A percentile compares a stretch with the other conserved stretches of the same genome.
These are phyloP conservation scores for Nannoperca australis DNA, from an alignment of 2,797 vertebrate species.

Conservation along the genomic window DNA sequence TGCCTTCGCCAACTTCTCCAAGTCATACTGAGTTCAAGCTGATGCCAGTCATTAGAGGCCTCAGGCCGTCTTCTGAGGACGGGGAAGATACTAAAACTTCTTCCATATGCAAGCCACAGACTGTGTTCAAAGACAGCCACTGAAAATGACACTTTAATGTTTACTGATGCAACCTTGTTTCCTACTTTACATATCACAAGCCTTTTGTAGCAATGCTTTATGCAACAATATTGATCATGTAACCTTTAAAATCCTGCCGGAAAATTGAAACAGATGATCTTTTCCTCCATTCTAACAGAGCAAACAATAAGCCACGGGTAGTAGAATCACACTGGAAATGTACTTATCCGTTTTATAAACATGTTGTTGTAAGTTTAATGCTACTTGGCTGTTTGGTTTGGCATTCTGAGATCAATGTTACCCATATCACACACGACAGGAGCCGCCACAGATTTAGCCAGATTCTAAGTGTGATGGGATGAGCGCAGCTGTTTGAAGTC, in stretches of 20 bases:
- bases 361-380: not conserved
- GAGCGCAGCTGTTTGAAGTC: conserved; percentile 46
- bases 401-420: conserved; percentile 26
- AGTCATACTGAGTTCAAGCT: conserved; percentile 55
- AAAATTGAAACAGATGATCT: conserved; percentile 3
- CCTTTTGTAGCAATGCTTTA: conserved; percentile 21
- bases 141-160: conserved; percentile 34
- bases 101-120: conserved; percentile 33
- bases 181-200: conserved; percentile 40
- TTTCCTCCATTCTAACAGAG: not conserved
- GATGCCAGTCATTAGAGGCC: conserved; percentile 55
- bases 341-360: not conserved
- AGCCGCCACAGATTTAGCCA: conserved; percentile 26
- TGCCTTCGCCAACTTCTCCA: conserved; percentile 35
- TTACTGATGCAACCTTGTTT: conserved; percentile 39
- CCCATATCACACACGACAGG: not conserved
- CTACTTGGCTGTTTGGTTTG: not conserved
- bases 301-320: conserved; percentile 3
- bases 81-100: conserved; percentile 1
- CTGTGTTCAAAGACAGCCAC: conserved; percentile 44
- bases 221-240: conserved; percentile 41
- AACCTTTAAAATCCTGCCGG: conserved; percentile 16
- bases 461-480: conserved; percentile 32
- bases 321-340: not conserved
- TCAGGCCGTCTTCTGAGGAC: conserved; percentile 44